A percentile compares a stretch with the other conserved stretches of the same genome.
phyloP scores from a whole-genome alignment of 2,888 invertebrate species.

The Conus canariensis region DNA sequence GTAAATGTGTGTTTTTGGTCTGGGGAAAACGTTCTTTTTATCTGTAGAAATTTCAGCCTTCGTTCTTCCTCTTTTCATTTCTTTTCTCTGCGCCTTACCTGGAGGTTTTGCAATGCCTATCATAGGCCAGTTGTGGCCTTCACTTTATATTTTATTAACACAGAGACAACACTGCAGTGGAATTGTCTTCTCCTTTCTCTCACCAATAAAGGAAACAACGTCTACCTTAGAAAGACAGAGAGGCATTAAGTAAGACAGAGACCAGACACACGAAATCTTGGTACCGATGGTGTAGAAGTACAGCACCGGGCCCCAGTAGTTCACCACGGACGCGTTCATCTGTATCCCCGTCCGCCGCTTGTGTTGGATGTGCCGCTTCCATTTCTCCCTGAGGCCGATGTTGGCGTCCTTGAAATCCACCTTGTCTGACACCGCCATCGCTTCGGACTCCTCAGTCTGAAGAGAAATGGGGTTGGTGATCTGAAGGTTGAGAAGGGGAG shows the following conservation, averaged over 20 bases:
- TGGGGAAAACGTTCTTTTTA: too few relatives aligned
- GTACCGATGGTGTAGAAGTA: conserved; percentile 23
- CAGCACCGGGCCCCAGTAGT: conserved; percentile 34
- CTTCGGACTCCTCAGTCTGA: not conserved
- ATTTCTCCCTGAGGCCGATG: conserved; percentile 28
- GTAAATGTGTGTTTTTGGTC: too few relatives aligned
- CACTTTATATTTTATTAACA: too few relatives aligned
- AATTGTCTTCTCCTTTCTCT: too few relatives aligned
- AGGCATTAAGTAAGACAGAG: not conserved
- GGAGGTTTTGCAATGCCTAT: too few relatives aligned
- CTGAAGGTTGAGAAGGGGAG: not conserved
- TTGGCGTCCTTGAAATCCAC: not conserved
- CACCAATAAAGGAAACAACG: too few relatives aligned
- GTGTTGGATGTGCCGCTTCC: not conserved
- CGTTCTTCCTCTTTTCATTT: too few relatives aligned
- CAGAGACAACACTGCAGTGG: too few relatives aligned
- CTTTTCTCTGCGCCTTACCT: too few relatives aligned
- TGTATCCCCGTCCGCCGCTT: not conserved
- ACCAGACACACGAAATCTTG: not conserved
- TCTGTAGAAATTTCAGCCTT: too few relatives aligned
- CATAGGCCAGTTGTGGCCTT: too few relatives aligned
- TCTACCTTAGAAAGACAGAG: not conserved
- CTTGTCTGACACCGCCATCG: not conserved
- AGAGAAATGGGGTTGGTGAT: not conserved
- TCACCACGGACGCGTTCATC: not conserved